Conservation (phyloP, 2,113 vertebrate genomes). For the Narcine bancroftii region DNA sequence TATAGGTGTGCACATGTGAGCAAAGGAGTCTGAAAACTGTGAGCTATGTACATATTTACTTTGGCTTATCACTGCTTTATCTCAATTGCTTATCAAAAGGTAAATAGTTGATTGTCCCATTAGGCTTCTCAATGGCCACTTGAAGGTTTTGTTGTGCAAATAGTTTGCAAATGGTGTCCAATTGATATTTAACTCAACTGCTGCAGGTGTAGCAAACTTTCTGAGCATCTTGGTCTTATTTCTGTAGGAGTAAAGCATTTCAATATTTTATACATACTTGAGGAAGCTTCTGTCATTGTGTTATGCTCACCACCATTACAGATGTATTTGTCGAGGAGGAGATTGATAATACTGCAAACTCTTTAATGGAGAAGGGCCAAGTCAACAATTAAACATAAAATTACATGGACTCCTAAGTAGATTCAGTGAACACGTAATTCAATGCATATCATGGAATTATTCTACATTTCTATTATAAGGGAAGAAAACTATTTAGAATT, state of each 20-base stretch:
- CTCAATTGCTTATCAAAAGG: constrained; percentile 78
- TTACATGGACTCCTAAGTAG: constrained; percentile 72
- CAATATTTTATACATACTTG: constrained; percentile 54
- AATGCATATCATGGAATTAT: background rate
- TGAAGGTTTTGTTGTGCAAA: constrained; percentile 63
- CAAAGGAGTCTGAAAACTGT: constrained; percentile 13
- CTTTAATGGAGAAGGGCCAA: constrained; percentile 69
- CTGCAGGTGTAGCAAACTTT: constrained; percentile 46
- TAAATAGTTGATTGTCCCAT: constrained; percentile 85
- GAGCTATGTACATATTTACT: constrained; percentile 55
- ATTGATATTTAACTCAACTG: constrained; percentile 38
- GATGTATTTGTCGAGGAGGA: constrained; percentile 53
- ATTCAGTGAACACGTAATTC: constrained; percentile 8
- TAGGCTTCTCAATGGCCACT: constrained; percentile 69
- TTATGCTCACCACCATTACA: constrained; percentile 53
- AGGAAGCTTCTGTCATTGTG: constrained; percentile 45
- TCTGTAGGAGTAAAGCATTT: constrained; percentile 52
- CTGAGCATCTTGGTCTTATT: constrained; percentile 50
- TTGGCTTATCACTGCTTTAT: constrained; percentile 59
- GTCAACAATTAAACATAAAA: constrained; percentile 81
- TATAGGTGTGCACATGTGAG: constrained; percentile 63
- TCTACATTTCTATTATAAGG: background rate
- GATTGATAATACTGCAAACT: constrained; percentile 52
- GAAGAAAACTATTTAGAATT: background rate
- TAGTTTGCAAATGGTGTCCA: constrained; percentile 51